phyloP scores from a whole-genome alignment of 1,140 invertebrate genomes.

The Brachionus calyciflorus region DNA sequence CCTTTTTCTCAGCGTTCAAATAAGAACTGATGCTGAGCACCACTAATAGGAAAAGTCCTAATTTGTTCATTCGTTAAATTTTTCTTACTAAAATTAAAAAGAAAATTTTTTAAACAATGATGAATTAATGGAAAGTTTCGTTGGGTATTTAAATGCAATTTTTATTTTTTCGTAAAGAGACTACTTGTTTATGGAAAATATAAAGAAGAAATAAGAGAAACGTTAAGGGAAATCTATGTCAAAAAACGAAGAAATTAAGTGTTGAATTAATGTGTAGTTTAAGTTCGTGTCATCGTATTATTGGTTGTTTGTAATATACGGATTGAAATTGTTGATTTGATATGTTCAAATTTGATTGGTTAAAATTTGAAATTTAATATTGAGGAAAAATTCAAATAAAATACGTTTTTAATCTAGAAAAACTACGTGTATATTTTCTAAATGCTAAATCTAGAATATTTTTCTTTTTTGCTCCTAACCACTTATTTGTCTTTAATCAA shows the following conservation, averaged over 20 bases:
- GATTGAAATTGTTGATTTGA: not conserved
- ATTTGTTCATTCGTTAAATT: slow-evolving; percentile 2
- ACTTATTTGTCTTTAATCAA: no score
- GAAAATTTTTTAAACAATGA: not conserved
- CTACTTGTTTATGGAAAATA: no score
- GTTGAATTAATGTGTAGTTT: not conserved
- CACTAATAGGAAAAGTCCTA: not conserved
- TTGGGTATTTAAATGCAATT: not conserved
- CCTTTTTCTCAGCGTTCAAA: slow-evolving; percentile 12
- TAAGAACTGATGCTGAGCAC: not conserved
- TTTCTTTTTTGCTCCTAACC: no score
- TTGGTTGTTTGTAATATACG: not conserved
- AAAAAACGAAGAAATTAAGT: not conserved
- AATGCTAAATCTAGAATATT: not conserved
- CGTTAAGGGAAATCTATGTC: not conserved
- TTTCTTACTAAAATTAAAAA: not conserved
- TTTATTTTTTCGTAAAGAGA: no score
- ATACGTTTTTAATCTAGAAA: no score
- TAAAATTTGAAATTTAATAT: not conserved
- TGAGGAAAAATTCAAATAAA: not conserved
- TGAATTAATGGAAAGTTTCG: not conserved
- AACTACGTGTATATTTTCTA: no score
- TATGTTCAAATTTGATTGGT: slow-evolving; percentile 36
- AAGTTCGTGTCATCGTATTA: not conserved
- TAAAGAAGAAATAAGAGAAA: not conserved